Base-by-base conservation (phyloP, 2,888 invertebrate genomes). In the Hyposoter didymator region DNA sequence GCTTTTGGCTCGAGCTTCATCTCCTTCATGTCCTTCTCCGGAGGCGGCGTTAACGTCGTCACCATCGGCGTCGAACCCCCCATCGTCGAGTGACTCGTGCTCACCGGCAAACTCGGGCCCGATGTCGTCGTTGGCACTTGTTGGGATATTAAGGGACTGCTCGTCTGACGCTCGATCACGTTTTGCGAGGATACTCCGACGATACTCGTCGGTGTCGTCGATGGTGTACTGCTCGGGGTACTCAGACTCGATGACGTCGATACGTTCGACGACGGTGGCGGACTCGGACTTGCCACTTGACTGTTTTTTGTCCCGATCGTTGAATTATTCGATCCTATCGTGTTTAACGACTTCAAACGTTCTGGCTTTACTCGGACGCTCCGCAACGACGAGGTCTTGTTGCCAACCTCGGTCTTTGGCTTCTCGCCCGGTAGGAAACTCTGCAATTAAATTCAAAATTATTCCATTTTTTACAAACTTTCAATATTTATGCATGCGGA, bases 321-420 rank as follows among this genome's bases (percentile, higher is more conserved):
- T 69, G 89, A 87, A 28, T 89, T 91, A 73, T 88, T 89, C n/a
- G 93, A 92, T 86, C 93, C 93, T 84, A 93, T 92, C 66, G 93
- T 93, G 85, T 93, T 94, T 47, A 94, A 83, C 3, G 93, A 94
- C 86, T 94, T 94, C 35, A 94, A 92, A 22, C 95, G 93, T 87
- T 95, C 95, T 0, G 96, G 95, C 91, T 97, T 97, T 0, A 96
- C 96, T 10, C 97, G 94, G 45, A 97, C 96, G 55, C 96, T 96
- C 59, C 97, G 95, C 72, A 95, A 90, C 5, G 95, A 95, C 17
- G 95, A 95, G 0, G 94, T 94, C 89, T 95, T 95, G 32, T 95
- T 95, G 32, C 93, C 92, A n/a, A 89, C 92, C 88, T 95, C 94
- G 19, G 91, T 85, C 89, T 94, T 94, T 45, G 91, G 90, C 89